phyloP scores from a whole-genome alignment of 1,140 invertebrate genomes.

The Campodea augens region DNA sequence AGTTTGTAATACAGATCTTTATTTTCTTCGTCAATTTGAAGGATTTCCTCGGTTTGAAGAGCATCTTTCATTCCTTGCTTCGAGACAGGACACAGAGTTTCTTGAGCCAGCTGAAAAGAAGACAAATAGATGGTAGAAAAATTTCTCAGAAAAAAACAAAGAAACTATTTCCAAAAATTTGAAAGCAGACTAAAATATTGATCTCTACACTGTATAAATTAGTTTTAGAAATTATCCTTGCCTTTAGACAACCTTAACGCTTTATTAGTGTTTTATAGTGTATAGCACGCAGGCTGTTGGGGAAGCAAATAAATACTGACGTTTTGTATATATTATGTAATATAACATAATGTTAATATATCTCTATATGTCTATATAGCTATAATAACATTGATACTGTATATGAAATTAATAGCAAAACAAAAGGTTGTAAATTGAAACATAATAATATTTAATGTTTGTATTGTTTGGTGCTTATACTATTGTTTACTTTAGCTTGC shows the following conservation, averaged over 20 bases:
- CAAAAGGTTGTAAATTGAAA: too few relatives aligned
- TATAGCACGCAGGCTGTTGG: too few relatives aligned
- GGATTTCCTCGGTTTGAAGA: conserved; percentile 30
- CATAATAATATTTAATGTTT: too few relatives aligned
- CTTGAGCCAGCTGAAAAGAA: conserved; percentile 32
- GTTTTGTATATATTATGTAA: too few relatives aligned
- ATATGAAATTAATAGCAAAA: too few relatives aligned
- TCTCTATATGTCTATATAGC: too few relatives aligned
- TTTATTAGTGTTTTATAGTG: too few relatives aligned
- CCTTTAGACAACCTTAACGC: background rate
- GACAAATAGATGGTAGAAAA: conserved; percentile 6
- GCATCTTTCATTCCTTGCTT: conserved; percentile 32
- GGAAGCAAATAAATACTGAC: too few relatives aligned
- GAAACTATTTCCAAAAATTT: background rate
- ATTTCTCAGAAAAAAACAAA: background rate
- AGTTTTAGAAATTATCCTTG: conserved; percentile 1
- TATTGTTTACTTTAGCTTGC: too few relatives aligned
- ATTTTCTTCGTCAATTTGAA: conserved; percentile 33
- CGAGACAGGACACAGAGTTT: conserved; percentile 39
- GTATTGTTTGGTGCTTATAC: too few relatives aligned
- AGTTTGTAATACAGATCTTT: conserved; percentile 40
- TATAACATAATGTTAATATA: too few relatives aligned
- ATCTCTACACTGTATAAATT: background rate
- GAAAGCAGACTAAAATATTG: background rate
- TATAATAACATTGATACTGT: too few relatives aligned